These are phyloP conservation scores for Lepidocolaptes lacrymiger DNA, from an alignment of 2,797 vertebrate species.

Conservation along the genomic window DNA sequence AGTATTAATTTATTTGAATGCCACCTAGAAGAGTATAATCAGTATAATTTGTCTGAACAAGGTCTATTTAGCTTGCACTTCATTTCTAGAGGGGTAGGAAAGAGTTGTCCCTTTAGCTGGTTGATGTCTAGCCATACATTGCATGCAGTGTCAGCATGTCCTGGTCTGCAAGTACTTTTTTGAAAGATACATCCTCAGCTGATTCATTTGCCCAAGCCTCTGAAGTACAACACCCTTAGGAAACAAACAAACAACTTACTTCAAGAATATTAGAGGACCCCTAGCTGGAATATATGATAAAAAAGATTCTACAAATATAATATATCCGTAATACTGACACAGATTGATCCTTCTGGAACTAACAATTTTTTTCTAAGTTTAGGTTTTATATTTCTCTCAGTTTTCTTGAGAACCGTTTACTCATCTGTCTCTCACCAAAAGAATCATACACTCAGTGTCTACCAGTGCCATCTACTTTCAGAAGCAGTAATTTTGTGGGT, in stretches of 20 bases:
- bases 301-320: not conserved
- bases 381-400: not conserved
- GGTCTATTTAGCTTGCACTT: not conserved
- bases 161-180: not conserved
- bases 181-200: not conserved
- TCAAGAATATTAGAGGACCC: not conserved
- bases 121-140: not conserved
- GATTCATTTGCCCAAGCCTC: not conserved
- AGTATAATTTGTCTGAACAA: not conserved
- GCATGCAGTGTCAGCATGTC: fast-evolving
- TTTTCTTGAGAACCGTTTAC: not conserved
- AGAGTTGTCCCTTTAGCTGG: not conserved
- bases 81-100: not conserved
- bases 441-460: not conserved
- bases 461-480: slow-evolving; percentile 6
- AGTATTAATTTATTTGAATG: not conserved
- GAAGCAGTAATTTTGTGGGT: not conserved
- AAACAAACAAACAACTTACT: not conserved
- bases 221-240: not conserved
- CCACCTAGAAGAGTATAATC: not conserved
- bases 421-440: not conserved
- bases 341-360: not conserved
- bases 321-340: not conserved
- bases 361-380: not conserved
- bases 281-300: not conserved